phyloP scores from a whole-genome alignment of 2,113 vertebrate species.

The Gavialis gangeticus region DNA sequence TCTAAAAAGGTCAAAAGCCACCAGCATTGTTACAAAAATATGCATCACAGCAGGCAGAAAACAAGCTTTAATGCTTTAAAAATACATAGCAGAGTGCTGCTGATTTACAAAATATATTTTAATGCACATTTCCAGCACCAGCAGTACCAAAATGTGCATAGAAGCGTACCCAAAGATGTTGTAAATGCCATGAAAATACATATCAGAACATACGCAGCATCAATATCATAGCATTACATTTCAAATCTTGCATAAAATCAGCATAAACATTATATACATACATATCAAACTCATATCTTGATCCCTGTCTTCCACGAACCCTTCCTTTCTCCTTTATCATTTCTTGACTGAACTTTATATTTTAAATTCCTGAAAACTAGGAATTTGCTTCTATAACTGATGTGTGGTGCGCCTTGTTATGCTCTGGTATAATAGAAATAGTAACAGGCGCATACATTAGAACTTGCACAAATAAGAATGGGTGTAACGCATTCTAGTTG shows the following conservation, averaged over 20 bases:
- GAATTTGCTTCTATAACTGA: not conserved
- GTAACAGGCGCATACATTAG: conserved; percentile 33
- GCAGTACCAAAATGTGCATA: not conserved
- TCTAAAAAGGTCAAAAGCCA: not conserved
- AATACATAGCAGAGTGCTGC: not conserved
- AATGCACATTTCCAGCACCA: not conserved
- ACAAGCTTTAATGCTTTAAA: conserved; percentile 9
- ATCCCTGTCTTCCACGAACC: not conserved
- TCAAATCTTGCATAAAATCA: conserved; percentile 4
- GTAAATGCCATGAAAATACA: conserved; percentile 25
- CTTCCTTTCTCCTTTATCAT: conserved; percentile 6
- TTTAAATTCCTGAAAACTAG: conserved; percentile 9
- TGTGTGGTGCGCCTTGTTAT: not conserved
- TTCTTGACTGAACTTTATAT: not conserved
- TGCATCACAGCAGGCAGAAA: not conserved
- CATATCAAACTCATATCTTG: not conserved
- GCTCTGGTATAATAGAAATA: not conserved
- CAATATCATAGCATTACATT: not conserved
- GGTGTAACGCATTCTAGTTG: too few species aligned
- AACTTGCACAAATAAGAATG: not conserved
- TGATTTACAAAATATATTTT: not conserved
- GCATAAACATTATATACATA: conserved; percentile 9
- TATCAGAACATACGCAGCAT: not conserved
- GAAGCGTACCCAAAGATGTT: not conserved
- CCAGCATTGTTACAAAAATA: not conserved